Evolutionary conservation across 1,140 invertebrate genomes (phyloP).

Genomic region (Heliothis virescens): DNA sequence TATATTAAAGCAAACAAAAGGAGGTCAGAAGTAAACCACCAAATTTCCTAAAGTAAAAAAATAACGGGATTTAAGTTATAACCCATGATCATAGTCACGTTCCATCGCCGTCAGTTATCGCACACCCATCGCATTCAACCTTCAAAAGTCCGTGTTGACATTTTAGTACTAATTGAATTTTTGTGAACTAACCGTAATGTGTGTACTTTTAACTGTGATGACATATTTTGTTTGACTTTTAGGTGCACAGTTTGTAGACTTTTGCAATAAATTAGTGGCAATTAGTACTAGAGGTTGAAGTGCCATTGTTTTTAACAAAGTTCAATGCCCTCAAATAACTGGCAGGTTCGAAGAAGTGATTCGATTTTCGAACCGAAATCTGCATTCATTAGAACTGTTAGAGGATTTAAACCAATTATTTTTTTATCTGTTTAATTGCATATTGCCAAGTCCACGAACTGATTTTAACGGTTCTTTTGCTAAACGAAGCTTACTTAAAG

Average conservation of each 20-base stretch:
- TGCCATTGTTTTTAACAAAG: slow-evolving; percentile 17
- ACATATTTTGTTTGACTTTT: background rate
- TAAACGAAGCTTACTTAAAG: slow-evolving; percentile 11
- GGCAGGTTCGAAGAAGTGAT: background rate
- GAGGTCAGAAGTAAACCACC: background rate
- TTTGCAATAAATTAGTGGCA: slow-evolving; percentile 2
- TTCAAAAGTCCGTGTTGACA: slow-evolving; percentile 43
- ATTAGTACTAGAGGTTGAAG: slow-evolving; percentile 12
- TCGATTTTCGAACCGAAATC: slow-evolving; percentile 29
- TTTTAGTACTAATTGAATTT: slow-evolving; percentile 53
- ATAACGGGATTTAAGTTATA: background rate
- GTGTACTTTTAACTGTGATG: background rate
- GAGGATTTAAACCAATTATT: slow-evolving; percentile 25
- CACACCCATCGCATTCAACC: slow-evolving; percentile 52
- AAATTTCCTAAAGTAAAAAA: background rate
- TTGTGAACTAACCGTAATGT: slow-evolving; percentile 18
- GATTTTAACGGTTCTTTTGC: slow-evolving; percentile 18
- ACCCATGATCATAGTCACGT: slow-evolving; percentile 32
- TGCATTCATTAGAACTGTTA: slow-evolving; percentile 20
- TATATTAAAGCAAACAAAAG: too few relatives aligned
- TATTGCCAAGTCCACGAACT: slow-evolving; percentile 9
- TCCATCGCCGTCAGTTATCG: slow-evolving; percentile 8
- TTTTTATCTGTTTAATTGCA: slow-evolving; percentile 28
- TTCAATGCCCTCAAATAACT: background rate
- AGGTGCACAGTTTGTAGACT: background rate